Conservation (phyloP, 2,113 vertebrate species). For the Scomber colias region DNA sequence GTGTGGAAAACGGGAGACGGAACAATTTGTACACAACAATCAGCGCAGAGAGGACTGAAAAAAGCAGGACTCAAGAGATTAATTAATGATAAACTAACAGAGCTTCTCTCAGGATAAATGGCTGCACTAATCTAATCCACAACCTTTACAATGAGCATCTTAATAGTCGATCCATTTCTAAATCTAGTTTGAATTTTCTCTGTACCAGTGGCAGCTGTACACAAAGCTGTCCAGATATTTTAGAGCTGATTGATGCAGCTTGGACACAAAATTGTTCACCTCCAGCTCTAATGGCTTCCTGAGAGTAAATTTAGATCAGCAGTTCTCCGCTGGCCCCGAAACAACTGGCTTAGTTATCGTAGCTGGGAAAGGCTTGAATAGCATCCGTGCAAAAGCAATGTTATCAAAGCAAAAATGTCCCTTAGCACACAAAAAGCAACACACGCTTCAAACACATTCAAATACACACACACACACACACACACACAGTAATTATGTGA, state of each 20-base stretch:
- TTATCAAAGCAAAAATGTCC: background rate
- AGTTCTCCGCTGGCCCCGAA: slow-evolving; percentile 22
- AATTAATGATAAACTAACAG: slow-evolving; percentile 47
- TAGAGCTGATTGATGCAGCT: slow-evolving; percentile 32
- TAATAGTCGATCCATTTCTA: slow-evolving; percentile 34
- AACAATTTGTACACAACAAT: slow-evolving; percentile 35
- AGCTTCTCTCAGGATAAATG: slow-evolving; percentile 37
- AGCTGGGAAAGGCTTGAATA: slow-evolving; percentile 18
- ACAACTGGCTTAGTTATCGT: background rate
- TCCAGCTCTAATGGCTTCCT: slow-evolving; percentile 42
- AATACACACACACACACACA: too few relatives aligned
- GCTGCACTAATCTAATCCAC: slow-evolving; percentile 22
- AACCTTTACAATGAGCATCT: background rate
- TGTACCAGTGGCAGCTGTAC: background rate
- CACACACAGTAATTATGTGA: slow-evolving; percentile 21
- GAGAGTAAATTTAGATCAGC: slow-evolving; percentile 52
- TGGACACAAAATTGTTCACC: slow-evolving; percentile 38
- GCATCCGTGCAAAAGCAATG: slow-evolving; percentile 23
- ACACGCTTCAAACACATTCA: background rate
- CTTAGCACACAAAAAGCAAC: background rate
- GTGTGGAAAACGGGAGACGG: slow-evolving; percentile 18
- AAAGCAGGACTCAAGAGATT: slow-evolving; percentile 35
- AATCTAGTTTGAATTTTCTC: slow-evolving; percentile 38
- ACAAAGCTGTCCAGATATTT: slow-evolving; percentile 35
- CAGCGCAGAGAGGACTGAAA: slow-evolving; percentile 32